Evolutionary conservation across 2,113 vertebrate species (phyloP).

Genomic region (Madoqua kirkii): DNA sequence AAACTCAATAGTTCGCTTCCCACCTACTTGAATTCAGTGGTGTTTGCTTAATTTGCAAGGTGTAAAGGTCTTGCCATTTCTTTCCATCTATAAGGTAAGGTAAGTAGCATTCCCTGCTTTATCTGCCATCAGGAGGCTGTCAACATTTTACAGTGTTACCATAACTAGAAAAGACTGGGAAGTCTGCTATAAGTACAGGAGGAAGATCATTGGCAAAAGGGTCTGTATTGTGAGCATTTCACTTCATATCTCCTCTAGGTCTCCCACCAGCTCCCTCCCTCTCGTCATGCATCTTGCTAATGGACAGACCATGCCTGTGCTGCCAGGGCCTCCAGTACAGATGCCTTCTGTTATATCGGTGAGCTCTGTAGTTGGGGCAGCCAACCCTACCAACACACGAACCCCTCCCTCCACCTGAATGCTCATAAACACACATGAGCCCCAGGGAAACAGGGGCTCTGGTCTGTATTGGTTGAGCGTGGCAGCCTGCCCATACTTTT

Average conservation of each 20-base stretch:
- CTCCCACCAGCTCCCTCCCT: constrained; percentile 91
- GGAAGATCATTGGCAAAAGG: constrained; percentile 11
- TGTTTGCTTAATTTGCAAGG: constrained; percentile 27
- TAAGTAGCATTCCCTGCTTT: constrained; percentile 24
- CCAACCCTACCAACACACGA: background rate
- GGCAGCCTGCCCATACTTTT: constrained; percentile 41
- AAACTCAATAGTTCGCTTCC: constrained; percentile 19
- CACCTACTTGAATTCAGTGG: background rate
- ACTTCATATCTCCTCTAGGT: constrained; percentile 79
- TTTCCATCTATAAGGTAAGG: background rate
- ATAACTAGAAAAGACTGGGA: constrained; percentile 5
- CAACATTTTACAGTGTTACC: background rate
- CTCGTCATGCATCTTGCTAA: constrained; percentile 97
- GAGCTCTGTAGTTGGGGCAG: constrained; percentile 67
- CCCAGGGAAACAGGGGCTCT: constrained; percentile 25
- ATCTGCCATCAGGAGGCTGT: background rate
- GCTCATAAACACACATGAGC: background rate
- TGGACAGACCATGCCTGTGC: constrained; percentile 91
- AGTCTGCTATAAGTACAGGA: constrained; percentile 7
- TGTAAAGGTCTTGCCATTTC: constrained; percentile 36
- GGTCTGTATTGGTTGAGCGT: constrained; percentile 32
- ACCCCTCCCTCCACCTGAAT: constrained; percentile 47
- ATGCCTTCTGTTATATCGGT: constrained; percentile 98
- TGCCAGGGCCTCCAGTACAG: constrained; percentile 92
- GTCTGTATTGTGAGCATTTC: constrained; percentile 14